Evolutionary conservation across 1,140 invertebrate genomes (phyloP).

Genomic region (Episyrphus balteatus): DNA sequence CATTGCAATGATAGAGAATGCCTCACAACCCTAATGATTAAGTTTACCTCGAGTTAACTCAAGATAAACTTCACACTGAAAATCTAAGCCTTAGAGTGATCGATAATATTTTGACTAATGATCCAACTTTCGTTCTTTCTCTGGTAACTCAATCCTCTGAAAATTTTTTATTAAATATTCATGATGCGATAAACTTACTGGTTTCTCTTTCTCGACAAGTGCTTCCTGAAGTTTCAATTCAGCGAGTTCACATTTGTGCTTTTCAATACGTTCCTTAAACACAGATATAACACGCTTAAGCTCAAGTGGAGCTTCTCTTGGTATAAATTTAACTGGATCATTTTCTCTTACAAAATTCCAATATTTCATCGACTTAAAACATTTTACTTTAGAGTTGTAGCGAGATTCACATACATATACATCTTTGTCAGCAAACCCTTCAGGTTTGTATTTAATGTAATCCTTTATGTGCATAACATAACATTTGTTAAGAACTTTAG

Average conservation of each 20-base stretch:
- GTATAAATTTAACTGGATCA: constrained; percentile 52
- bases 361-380: constrained; percentile 92
- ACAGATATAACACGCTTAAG: constrained; percentile 84
- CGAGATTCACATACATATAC: constrained; percentile 95
- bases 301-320: constrained; percentile 62
- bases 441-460: constrained; percentile 82
- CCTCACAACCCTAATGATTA: too few species aligned
- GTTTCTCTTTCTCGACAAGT: constrained; percentile 66
- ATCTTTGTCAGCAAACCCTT: constrained; percentile 83
- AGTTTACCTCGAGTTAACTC: too few species aligned
- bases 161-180: too few species aligned
- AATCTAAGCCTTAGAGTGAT: too few species aligned
- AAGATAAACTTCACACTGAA: too few species aligned
- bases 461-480: constrained; percentile 92
- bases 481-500: constrained; percentile 83
- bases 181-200: constrained; percentile 42
- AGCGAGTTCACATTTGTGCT: constrained; percentile 80
- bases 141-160: too few species aligned
- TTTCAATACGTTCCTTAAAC: constrained; percentile 81
- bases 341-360: constrained; percentile 51
- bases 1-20: too few species aligned
- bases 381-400: constrained; percentile 72
- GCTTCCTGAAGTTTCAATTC: constrained; percentile 73
- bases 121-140: too few species aligned
- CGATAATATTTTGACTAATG: too few species aligned